Percentiles rank a stretch among this genome's conserved stretches.
These are phyloP conservation scores for Drosophila acutilabella DNA, from an alignment of 2,888 invertebrate species.

Conservation along the genomic window DNA sequence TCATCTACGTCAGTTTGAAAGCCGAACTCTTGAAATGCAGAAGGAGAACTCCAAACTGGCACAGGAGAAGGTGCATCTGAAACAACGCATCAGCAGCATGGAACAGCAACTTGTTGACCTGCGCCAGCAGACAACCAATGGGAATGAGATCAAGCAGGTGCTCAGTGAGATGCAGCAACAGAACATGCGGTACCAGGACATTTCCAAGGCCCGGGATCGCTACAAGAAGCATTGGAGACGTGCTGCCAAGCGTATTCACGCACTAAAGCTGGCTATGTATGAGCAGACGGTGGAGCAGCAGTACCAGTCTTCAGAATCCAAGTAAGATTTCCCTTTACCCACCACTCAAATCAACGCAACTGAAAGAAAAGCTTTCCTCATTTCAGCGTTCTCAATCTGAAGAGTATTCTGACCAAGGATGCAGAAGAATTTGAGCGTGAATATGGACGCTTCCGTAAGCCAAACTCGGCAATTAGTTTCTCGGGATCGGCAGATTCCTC, in stretches of 20 bases:
- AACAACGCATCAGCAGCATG: constrained; percentile 66
- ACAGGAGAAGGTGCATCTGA: constrained; percentile 83
- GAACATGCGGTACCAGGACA: constrained; percentile 87
- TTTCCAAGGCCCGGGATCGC: constrained; percentile 89
- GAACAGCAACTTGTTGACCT: constrained; percentile 64
- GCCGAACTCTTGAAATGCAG: constrained; percentile 85
- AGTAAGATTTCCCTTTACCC: constrained; percentile 26
- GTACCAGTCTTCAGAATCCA: constrained; percentile 9
- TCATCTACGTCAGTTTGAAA: constrained; percentile 57
- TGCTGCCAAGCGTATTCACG: constrained; percentile 89
- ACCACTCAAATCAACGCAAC: neutral
- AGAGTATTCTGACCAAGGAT: constrained; percentile 49
- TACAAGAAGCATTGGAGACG: constrained; percentile 92
- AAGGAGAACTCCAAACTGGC: constrained; percentile 84
- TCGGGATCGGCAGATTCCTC: constrained; percentile 13
- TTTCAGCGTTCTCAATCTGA: constrained; percentile 51
- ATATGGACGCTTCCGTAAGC: constrained; percentile 50
- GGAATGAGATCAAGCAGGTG: constrained; percentile 88
- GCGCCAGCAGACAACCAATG: constrained; percentile 13
- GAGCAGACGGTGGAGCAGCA: constrained; percentile 45
- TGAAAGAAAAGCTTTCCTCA: neutral
- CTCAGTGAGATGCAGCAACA: constrained; percentile 87
- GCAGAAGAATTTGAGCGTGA: constrained; percentile 65
- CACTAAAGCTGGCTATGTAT: constrained; percentile 85
- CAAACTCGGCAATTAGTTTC: neutral